Conservation (phyloP, 1,140 invertebrate genomes). For the Manduca sexta region DNA sequence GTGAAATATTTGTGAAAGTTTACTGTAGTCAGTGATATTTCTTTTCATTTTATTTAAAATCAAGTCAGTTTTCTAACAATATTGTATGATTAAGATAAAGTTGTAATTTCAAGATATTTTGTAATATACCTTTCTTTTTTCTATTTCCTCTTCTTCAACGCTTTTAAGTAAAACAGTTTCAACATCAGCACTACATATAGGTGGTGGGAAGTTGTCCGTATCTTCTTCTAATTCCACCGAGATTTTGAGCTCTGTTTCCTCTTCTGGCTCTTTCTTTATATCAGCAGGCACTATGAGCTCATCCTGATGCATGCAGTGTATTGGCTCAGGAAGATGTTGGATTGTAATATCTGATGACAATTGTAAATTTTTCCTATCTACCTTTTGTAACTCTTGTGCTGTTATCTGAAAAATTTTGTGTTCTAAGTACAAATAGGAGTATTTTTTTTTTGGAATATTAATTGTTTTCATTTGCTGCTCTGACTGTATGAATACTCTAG, state of each 20-base stretch:
- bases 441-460: too few species aligned
- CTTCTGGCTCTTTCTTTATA: neutral
- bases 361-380: neutral
- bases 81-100: too few species aligned
- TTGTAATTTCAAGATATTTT: too few species aligned
- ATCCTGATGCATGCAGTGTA: neutral
- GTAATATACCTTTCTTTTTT: neutral
- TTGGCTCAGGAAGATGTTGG: neutral
- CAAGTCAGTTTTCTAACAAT: too few species aligned
- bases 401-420: constrained; percentile 5
- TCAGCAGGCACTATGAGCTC: neutral
- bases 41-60: too few species aligned
- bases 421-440: too few species aligned
- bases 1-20: too few species aligned
- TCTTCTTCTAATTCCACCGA: constrained; percentile 6
- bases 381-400: neutral
- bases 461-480: too few species aligned
- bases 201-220: neutral
- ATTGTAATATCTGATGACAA: neutral
- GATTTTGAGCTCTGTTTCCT: neutral
- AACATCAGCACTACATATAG: constrained; percentile 10
- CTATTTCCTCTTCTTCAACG: constrained; percentile 1
- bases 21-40: too few species aligned
- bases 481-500: too few species aligned
- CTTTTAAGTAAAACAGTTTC: constrained; percentile 8